Evolutionary conservation across 2,797 vertebrate species (phyloP).

Genomic region (Typhlichthys subterraneus): DNA sequence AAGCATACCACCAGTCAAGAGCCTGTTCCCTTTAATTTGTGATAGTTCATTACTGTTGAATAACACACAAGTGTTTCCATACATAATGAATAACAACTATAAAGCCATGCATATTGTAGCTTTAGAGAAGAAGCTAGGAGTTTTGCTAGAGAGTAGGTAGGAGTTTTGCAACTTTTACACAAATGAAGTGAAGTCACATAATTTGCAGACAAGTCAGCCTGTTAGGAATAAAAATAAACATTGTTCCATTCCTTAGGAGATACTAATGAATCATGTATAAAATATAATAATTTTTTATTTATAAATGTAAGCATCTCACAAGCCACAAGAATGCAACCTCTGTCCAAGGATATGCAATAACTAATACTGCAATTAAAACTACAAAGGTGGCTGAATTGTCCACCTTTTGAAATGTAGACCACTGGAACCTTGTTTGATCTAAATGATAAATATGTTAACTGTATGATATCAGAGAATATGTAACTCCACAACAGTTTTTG

Average conservation of each 20-base stretch:
- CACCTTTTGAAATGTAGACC: constrained; percentile 31
- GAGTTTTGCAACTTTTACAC: constrained; percentile 43
- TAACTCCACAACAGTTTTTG: background rate
- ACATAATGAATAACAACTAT: constrained; percentile 64
- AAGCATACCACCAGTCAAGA: constrained; percentile 45
- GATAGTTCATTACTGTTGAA: constrained; percentile 61
- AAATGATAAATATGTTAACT: no score
- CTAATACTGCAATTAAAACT: constrained; percentile 73
- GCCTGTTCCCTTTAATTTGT: constrained; percentile 56
- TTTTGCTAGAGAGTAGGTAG: no score
- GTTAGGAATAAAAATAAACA: constrained; percentile 60
- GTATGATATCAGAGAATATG: no score
- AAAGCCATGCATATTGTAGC: constrained; percentile 26
- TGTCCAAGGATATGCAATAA: constrained; percentile 77
- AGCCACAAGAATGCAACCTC: constrained; percentile 68
- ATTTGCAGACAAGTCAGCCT: constrained; percentile 67
- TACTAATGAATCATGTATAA: constrained; percentile 81
- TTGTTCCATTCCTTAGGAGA: constrained; percentile 70
- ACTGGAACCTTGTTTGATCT: constrained; percentile 4
- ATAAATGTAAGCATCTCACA: constrained; percentile 66
- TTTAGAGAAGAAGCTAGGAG: no score
- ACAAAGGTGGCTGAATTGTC: constrained; percentile 61
- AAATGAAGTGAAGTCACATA: constrained; percentile 47
- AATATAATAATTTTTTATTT: constrained; percentile 82
- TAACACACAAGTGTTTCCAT: constrained; percentile 59